Base-by-base conservation (phyloP, 2,888 invertebrate species). In the Imbricaverruca yamaguchii region DNA sequence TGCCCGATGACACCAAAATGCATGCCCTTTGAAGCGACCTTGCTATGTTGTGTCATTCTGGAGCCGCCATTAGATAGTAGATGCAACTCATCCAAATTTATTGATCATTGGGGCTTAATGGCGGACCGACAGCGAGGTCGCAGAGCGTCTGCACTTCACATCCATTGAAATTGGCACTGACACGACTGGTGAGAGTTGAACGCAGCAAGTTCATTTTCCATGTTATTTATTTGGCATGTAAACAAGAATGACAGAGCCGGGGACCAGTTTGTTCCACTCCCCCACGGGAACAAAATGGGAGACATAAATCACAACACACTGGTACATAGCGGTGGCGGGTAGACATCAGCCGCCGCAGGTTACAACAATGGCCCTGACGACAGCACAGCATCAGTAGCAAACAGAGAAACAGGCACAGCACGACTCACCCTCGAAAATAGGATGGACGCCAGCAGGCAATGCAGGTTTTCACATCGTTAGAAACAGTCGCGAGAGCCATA, bases 191-290 rank as follows among this genome's bases (percentile, higher is more conserved):
- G 39, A 39, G 39, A 4, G 39, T 39, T 39, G 39, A 39, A 39
- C 1, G 39, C 39, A 4, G 39, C 39, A 39, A 39, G 39, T 39
- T 39, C 39, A 4, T 39, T 69, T 69, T 12, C 25, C 39, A 15
- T 69, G 69, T 69, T 69, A 69, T 69, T 69, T 69, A 69, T 69
- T 69, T 69, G 69, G 69, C 69, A 69, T 69, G 69, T 69, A 4
- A 12, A 69, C 69, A 69, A 39, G 69, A 69, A 69, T 69, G 69
- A 39, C 39, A 69, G 15, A 69, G 25, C 23, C 12, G 69, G 15
- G n/a, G 69, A 25, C 39, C 25, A 67, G 67, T 61, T 18, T 61
- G 61, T 61, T 61, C 18, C 13, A 18, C 61, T 18, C 18, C 18
- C 61, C 67, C 69, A 13, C 15, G 23, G 65, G 23, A 39, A 69